Percentiles rank a stretch among this genome's conserved stretches.
Conservation (phyloP, 2,797 vertebrate genomes). For the Acipenser ruthenus region DNA sequence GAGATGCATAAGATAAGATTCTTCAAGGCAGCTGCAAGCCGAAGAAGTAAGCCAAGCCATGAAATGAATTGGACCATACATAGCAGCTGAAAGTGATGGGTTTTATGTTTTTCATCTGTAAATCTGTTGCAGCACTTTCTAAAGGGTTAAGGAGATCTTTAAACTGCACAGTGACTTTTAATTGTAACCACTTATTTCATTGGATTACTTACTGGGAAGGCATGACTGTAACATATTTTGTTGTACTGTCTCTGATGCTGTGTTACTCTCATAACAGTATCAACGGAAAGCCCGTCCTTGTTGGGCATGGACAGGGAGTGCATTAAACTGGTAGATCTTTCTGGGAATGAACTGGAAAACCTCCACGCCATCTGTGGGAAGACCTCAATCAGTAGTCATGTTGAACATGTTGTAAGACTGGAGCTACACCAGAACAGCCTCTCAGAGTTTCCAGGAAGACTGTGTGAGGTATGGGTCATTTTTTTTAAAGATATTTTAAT, state of each 20-base stretch:
- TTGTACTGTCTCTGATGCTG: too few relatives aligned
- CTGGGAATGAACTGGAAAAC: slow-evolving; percentile 81
- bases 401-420: slow-evolving; percentile 73
- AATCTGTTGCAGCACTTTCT: too few relatives aligned
- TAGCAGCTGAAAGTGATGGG: too few relatives aligned
- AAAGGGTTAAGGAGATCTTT: too few relatives aligned
- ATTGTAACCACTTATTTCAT: too few relatives aligned
- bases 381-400: slow-evolving; percentile 55
- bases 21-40: slow-evolving; percentile 33
- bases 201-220: too few relatives aligned
- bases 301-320: slow-evolving; percentile 65
- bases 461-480: slow-evolving; percentile 70
- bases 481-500: slow-evolving; percentile 23
- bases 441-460: slow-evolving; percentile 60
- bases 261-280: slow-evolving; percentile 11
- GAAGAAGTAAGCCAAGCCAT: slow-evolving; percentile 52
- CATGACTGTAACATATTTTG: too few relatives aligned
- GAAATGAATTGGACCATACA: too few relatives aligned
- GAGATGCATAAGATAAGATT: slow-evolving; percentile 33
- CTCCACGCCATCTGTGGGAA: slow-evolving; percentile 71
- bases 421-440: slow-evolving; percentile 86
- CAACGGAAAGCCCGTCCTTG: slow-evolving; percentile 55
- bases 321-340: slow-evolving; percentile 83
- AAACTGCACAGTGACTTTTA: too few relatives aligned
- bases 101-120: too few relatives aligned